Evolutionary conservation across 2,888 invertebrate genomes (phyloP), one percentile per base, ranked within the genome.

Genomic region (Trisateles emortualis): DNA sequence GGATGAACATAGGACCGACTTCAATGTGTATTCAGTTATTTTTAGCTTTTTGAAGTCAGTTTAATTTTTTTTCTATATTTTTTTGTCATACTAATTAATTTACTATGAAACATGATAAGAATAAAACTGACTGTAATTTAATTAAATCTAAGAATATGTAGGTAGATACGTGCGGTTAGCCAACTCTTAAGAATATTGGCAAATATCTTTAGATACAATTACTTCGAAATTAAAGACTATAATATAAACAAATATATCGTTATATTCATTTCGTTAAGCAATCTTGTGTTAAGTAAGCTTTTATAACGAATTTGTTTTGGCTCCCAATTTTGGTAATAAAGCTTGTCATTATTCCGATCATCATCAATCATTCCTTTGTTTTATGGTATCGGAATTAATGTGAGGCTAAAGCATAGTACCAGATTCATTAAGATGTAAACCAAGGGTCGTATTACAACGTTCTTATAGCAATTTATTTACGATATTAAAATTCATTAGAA

Each of bases 341-440:
- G 39, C 35, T 53, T 39, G 24, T 51, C 39, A 43, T 64, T 48
- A 64, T 57, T 61, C 57, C 22, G 48, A 26, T 42, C 50, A 45
- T 45, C 49, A 33, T 11, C 38, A 24, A 26, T 22, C 22, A 64
- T 38, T 41, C 55, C 48, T 59, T 59, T 52, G 55, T 64, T 52
- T 64, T 32, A n/a, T 11, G 32, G 32, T 29, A 10, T 9, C 2
- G 29, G 3, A 29, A 9, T 10, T 10, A 24, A 29, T 29, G n/a
- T 33, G n/a, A 43, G n/a, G n/a, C n/a, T n/a, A n/a, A n/a, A n/a
- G n/a, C n/a, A n/a, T n/a, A n/a, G n/a, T n/a, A n/a, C 49, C 24
- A 46, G 39, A 33, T 41, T 36, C 11, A 33, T 14, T 0, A 6
- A 1, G 4, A 33, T 14, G 32, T 3, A 33, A 13, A 13, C n/a